A percentile compares a stretch with the other conserved stretches of the same genome.
These are phyloP conservation scores for Ptychobarbus kaznakovi DNA, from an alignment of 2,797 vertebrate species.

Conservation along the genomic window DNA sequence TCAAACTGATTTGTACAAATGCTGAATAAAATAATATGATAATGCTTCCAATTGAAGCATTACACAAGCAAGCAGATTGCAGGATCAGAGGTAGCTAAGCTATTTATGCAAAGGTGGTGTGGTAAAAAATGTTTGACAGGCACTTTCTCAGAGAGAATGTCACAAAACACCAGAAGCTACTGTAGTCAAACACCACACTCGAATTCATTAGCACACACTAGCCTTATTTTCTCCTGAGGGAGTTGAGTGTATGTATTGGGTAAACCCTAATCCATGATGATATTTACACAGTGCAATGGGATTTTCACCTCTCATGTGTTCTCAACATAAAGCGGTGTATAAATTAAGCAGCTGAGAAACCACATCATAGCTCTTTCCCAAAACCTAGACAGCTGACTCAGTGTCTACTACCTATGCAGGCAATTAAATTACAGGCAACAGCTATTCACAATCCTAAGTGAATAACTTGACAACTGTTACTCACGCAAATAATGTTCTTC, in stretches of 20 bases:
- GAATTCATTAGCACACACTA: conserved; percentile 73
- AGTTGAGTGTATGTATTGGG: conserved; percentile 62
- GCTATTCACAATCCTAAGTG: background rate
- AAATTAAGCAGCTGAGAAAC: conserved; percentile 1
- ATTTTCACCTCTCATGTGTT: conserved; percentile 47
- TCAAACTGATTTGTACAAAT: background rate
- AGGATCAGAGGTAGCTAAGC: conserved; percentile 17
- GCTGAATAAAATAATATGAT: background rate
- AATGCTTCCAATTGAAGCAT: background rate
- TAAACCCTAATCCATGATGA: conserved; percentile 68
- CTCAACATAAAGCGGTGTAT: conserved; percentile 17
- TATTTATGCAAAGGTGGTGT: conserved; percentile 18
- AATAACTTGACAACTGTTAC: conserved; percentile 2
- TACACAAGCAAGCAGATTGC: conserved; percentile 17
- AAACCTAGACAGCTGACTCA: background rate
- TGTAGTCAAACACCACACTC: conserved; percentile 69
- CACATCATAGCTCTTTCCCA: background rate
- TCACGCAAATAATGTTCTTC: background rate
- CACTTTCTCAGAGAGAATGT: conserved; percentile 74
- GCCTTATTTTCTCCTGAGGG: conserved; percentile 70
- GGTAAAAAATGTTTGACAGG: conserved; percentile 68
- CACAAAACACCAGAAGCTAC: conserved; percentile 75
- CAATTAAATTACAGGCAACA: background rate
- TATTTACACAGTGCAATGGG: conserved; percentile 71
- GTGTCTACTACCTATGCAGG: background rate